A percentile compares a stretch with the other conserved stretches of the same genome.
phyloP scores from a whole-genome alignment of 2,797 vertebrate species.

The Muraenolepis orangiensis region DNA sequence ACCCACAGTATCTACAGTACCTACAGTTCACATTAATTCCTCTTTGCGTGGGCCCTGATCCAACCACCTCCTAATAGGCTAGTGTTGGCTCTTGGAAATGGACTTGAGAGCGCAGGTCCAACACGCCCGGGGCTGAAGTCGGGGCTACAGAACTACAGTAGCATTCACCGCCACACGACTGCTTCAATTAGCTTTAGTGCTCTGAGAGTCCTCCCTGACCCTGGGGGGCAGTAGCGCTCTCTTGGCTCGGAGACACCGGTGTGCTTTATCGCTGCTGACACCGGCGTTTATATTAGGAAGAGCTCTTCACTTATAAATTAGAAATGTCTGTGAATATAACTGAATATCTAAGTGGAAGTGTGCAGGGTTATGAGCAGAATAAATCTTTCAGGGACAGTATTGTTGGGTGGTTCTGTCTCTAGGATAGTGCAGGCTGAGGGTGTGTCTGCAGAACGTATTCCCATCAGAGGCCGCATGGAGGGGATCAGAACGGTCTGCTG shows the following conservation, averaged over 20 bases:
- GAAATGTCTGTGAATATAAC: neutral
- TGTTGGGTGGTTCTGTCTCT: no score
- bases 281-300: constrained; percentile 17
- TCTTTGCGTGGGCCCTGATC: neutral
- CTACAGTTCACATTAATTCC: neutral
- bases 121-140: neutral
- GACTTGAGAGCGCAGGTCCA: neutral
- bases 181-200: constrained; percentile 43
- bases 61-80: neutral
- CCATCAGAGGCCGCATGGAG: neutral
- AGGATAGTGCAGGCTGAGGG: neutral
- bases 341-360: neutral
- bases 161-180: constrained; percentile 50
- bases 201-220: constrained; percentile 42
- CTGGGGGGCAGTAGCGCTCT: constrained; percentile 25
- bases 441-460: neutral
- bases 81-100: neutral
- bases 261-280: constrained; percentile 53
- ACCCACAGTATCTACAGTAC: neutral
- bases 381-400: neutral
- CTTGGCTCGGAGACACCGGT: constrained; percentile 32
- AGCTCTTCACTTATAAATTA: neutral
- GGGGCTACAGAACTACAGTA: constrained; percentile 31
- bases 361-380: neutral
- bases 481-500: neutral